phyloP scores from a whole-genome alignment of 2,888 invertebrate genomes.

The Coremacera marginata region DNA sequence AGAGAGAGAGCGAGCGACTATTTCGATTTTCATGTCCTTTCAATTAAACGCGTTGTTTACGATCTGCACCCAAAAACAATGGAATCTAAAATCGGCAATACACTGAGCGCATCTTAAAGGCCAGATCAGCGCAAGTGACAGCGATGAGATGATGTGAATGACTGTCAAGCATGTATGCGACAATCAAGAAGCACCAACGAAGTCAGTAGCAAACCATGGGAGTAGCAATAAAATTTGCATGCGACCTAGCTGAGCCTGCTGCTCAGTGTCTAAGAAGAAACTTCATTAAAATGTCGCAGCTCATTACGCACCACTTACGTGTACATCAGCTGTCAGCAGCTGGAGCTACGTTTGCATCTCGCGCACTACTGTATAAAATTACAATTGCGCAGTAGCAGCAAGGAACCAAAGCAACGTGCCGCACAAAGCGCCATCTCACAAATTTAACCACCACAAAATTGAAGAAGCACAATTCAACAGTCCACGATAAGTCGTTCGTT shows the following conservation, averaged over 20 bases:
- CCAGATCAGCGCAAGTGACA: constrained; percentile 53
- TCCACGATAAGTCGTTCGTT: neutral
- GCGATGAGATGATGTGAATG: constrained; percentile 29
- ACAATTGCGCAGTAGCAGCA: constrained; percentile 1
- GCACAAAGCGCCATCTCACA: constrained; percentile 45
- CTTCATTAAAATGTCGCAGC: constrained; percentile 49
- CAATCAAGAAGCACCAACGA: too few species aligned
- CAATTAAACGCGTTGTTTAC: constrained; percentile 39
- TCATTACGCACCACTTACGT: constrained; percentile 39
- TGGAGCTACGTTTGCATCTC: neutral
- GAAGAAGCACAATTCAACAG: neutral
- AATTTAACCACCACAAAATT: constrained; percentile 45
- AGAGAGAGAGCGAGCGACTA: neutral
- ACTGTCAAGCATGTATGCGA: constrained; percentile 10
- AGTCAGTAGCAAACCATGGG: neutral
- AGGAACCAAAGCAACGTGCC: neutral
- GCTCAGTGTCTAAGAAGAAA: neutral
- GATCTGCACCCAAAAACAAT: constrained; percentile 28
- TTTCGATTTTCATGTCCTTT: constrained; percentile 28
- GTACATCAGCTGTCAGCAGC: constrained; percentile 31
- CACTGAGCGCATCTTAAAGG: constrained; percentile 56
- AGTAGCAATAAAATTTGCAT: constrained; percentile 10
- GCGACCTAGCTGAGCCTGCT: neutral
- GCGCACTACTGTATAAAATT: neutral
- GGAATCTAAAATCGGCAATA: neutral